Evolutionary conservation across 2,797 vertebrate genomes (phyloP).

Genomic region (Chaenodraco wilsoni): DNA sequence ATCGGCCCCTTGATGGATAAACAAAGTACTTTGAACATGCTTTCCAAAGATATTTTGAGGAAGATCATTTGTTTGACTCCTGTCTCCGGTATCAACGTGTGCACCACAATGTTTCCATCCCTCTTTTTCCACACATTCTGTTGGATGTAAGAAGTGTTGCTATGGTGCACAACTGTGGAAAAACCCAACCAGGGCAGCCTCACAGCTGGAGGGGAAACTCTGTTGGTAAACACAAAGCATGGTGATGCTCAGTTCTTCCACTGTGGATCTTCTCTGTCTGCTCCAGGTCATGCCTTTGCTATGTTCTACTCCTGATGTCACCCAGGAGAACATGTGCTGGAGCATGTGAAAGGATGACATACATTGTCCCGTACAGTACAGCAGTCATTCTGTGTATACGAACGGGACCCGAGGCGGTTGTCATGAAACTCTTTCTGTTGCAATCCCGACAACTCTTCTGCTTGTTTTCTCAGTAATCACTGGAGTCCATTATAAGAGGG

Average conservation of each 20-base stretch:
- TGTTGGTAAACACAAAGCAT: constrained; percentile 64
- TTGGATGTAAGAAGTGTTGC: neutral
- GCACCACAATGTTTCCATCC: neutral
- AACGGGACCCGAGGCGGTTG: constrained; percentile 31
- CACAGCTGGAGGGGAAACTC: constrained; percentile 47
- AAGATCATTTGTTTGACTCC: neutral
- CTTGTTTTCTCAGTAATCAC: constrained; percentile 39
- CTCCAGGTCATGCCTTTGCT: constrained; percentile 24
- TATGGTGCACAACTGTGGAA: constrained; percentile 31
- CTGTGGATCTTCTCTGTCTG: constrained; percentile 45
- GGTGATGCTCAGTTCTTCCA: constrained; percentile 44
- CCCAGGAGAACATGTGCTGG: constrained; percentile 5
- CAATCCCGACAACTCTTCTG: constrained; percentile 25
- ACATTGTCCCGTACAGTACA: constrained; percentile 1
- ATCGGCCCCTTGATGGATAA: too few relatives aligned
- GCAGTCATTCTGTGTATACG: constrained; percentile 21
- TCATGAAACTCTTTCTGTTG: constrained; percentile 33
- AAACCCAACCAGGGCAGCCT: constrained; percentile 22
- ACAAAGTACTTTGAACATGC: neutral
- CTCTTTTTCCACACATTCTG: neutral
- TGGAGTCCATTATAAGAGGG: constrained; percentile 24
- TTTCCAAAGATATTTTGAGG: neutral
- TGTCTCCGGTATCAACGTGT: neutral
- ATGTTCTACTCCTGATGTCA: constrained; percentile 18
- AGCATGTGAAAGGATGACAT: constrained; percentile 23